phyloP scores from a whole-genome alignment of 1,140 invertebrate genomes.

The Caenorhabditis brenneri region DNA sequence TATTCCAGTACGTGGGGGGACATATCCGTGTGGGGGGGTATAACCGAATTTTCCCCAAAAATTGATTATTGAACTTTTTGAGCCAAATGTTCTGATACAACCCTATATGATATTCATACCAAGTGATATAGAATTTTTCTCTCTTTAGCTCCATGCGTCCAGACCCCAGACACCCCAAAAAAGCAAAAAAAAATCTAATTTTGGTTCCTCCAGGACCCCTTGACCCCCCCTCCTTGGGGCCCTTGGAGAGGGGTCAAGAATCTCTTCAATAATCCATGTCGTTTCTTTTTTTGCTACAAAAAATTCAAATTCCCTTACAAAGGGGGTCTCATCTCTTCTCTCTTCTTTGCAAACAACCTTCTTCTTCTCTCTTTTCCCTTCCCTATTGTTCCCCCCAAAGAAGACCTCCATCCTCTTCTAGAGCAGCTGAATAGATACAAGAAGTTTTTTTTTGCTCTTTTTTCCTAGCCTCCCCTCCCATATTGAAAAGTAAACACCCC shows the following conservation, averaged over 20 bases:
- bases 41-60: too few relatives aligned
- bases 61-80: too few relatives aligned
- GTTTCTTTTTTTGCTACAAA: not conserved
- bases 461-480: not conserved
- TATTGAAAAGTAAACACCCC: not conserved
- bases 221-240: not conserved
- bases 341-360: not conserved
- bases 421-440: not conserved
- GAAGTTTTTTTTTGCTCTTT: slow-evolving; percentile 18
- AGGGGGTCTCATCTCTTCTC: too few relatives aligned
- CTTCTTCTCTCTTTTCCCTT: not conserved
- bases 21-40: too few relatives aligned
- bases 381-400: not conserved
- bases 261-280: not conserved
- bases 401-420: not conserved
- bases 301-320: too few relatives aligned
- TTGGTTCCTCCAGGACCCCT: not conserved
- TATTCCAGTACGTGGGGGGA: too few relatives aligned
- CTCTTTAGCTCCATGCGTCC: too few relatives aligned
- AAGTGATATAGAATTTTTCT: too few relatives aligned
- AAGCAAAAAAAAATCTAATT: too few relatives aligned
- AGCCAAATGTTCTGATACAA: too few relatives aligned
- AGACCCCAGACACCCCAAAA: too few relatives aligned
- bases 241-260: not conserved
- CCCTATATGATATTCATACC: too few relatives aligned